Evolutionary conservation across 2,888 invertebrate genomes (phyloP), one percentile per base, ranked within the genome.

Genomic region (Pyrrhia umbra): DNA sequence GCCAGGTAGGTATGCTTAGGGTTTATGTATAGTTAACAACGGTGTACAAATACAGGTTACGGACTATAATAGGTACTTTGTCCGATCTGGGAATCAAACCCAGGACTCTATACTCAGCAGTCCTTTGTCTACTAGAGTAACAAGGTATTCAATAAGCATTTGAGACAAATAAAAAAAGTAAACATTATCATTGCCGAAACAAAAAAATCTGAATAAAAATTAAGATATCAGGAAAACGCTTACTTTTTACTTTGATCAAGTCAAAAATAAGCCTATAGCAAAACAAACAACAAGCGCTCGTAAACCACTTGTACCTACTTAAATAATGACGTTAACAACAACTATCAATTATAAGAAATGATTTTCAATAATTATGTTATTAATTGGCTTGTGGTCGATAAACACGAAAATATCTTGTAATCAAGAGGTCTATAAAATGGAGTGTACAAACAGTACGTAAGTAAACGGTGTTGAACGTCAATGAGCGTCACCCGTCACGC

Each of bases 401-500:
- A 67, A 65, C 63, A 79, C 67, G 55, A 75, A 72, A 72, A 72
- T 75, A 75, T 74, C 42, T 45, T 56, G 51, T 54, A 71, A 63
- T 67, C 65, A 54, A 13, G 43, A 52, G 49, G 45, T 40, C 9
- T 46, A 56, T 51, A 52, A 64, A 76, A 34, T 46, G 6, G 46
- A 42, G 51, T 52, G 20, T 59, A 69, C 74, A 76, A 75, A 65
- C 62, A 79, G 76, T 50, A 84, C 79, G 83, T 81, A 85, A 78
- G 65, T 76, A 73, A 63, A 74, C 51, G 62, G 51, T 56, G 40
- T 52, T 47, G 64, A 60, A 61, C 79, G 84, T 87, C 85, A 85
- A 46, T 67, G 77, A 63, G 68, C 88, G 89, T 90, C 90, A 89
- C 70, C 81, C 77, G 84, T 90, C 92, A 90, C 90, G 88, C 90